Percentiles rank a stretch among this genome's conserved stretches.
phyloP scores from a whole-genome alignment of 2,888 invertebrate genomes.

The Chromoteleia sp. region DNA sequence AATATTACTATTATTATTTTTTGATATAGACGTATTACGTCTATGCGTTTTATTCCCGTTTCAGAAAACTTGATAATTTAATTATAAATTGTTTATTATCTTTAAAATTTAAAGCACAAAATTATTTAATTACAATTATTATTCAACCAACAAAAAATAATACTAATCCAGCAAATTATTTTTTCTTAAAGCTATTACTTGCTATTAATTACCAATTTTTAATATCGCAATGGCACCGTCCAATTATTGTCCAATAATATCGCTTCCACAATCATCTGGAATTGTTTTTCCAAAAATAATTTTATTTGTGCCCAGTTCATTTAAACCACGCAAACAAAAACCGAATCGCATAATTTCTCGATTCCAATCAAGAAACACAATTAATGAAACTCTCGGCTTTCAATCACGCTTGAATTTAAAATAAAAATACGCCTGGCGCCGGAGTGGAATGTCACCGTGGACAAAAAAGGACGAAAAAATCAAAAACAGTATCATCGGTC shows the following conservation, averaged over 20 bases:
- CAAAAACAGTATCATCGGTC: background rate
- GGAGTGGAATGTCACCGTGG: constrained; percentile 26
- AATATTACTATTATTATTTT: background rate
- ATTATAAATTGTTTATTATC: no score
- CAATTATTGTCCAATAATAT: constrained; percentile 7
- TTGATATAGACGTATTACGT: background rate
- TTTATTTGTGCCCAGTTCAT: constrained; percentile 24
- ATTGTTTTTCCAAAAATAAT: constrained; percentile 31
- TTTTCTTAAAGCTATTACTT: background rate
- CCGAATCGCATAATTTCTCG: constrained; percentile 44
- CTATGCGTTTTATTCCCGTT: background rate
- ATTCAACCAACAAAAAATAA: background rate
- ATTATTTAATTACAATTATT: background rate
- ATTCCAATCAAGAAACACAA: constrained; percentile 48
- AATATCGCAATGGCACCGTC: background rate
- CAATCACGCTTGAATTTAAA: constrained; percentile 49
- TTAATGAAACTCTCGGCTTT: constrained; percentile 46
- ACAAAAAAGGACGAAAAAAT: constrained; percentile 6
- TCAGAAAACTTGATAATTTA: background rate
- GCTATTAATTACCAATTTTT: background rate
- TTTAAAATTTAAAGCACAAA: no score
- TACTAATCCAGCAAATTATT: background rate
- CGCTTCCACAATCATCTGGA: background rate
- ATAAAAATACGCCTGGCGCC: constrained; percentile 30
- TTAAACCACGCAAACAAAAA: constrained; percentile 29